A percentile compares a stretch with the other conserved stretches of the same genome.
Conservation (phyloP, 2,888 invertebrate genomes). For the Glomeris marginata region DNA sequence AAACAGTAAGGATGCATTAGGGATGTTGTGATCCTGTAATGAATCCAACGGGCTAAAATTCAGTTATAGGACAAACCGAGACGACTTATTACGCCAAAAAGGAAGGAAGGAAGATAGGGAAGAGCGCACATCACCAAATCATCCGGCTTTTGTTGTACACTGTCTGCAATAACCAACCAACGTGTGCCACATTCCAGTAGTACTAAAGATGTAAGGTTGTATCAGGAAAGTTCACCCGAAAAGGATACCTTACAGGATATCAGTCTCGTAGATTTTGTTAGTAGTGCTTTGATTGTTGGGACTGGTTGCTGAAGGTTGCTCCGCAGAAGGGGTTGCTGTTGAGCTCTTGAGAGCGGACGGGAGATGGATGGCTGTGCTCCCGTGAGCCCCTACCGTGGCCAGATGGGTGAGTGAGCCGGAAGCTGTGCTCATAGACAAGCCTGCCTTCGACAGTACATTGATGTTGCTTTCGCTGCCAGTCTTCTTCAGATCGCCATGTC, state of each 20-base stretch:
- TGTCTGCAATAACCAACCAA: too few species aligned
- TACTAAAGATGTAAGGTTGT: too few species aligned
- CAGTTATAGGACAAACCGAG: too few species aligned
- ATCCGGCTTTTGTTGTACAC: too few species aligned
- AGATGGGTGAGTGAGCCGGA: conserved; percentile 49
- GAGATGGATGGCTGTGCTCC: conserved; percentile 11
- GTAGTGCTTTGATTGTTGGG: conserved; percentile 5
- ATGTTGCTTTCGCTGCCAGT: conserved; percentile 81
- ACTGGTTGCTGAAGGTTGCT: conserved; percentile 3
- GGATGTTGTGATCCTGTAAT: too few species aligned
- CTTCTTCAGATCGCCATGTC: conserved; percentile 47
- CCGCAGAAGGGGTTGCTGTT: conserved; percentile 16
- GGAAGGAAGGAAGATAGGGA: too few species aligned
- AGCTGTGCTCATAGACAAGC: conserved; percentile 43
- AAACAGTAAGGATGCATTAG: too few species aligned
- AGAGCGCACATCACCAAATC: too few species aligned
- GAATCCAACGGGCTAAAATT: too few species aligned
- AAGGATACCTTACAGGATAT: conserved; percentile 51
- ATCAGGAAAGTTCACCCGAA: background rate
- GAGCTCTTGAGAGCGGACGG: conserved; percentile 22
- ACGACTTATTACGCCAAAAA: too few species aligned
- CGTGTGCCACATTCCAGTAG: too few species aligned
- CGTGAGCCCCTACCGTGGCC: conserved; percentile 25
- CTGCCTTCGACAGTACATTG: conserved; percentile 69
- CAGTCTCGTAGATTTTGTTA: conserved; percentile 57